These are phyloP conservation scores for Dermolepida albohirtum DNA, from an alignment of 2,888 invertebrate genomes.

Conservation along the genomic window DNA sequence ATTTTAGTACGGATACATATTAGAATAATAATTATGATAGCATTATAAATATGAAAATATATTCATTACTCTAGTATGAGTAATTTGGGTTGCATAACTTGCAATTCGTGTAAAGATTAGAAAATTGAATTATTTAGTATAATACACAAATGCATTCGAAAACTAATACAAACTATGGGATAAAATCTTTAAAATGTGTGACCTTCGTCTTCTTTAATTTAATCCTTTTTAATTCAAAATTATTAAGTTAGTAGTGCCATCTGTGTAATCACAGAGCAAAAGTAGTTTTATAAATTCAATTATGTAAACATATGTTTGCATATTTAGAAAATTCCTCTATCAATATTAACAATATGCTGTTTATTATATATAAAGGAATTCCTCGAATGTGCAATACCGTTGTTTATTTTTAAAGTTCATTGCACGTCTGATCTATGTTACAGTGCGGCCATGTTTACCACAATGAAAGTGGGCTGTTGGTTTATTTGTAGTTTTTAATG, in stretches of 20 bases:
- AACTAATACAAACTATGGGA: neutral
- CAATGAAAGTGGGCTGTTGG: constrained; percentile 62
- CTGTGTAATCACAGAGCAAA: neutral
- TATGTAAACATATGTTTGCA: constrained; percentile 37
- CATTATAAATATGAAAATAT: too few relatives aligned
- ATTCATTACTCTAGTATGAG: neutral
- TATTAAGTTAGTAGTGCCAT: constrained; percentile 11
- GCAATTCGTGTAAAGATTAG: neutral
- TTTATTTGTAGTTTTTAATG: constrained; percentile 59
- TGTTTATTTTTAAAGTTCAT: constrained; percentile 38
- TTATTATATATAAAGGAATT: constrained; percentile 23
- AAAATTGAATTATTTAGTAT: neutral
- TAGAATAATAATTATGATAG: too few relatives aligned
- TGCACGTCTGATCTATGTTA: constrained; percentile 33
- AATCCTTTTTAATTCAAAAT: too few relatives aligned
- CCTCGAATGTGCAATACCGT: constrained; percentile 8
- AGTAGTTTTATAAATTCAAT: constrained; percentile 25
- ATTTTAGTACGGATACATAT: too few relatives aligned
- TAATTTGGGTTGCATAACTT: constrained; percentile 9
- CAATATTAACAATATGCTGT: constrained; percentile 28
- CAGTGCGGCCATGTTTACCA: constrained; percentile 62
- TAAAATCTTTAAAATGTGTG: neutral
- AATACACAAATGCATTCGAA: neutral
- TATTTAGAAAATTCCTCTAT: constrained; percentile 25
- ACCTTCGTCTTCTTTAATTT: too few relatives aligned